A percentile compares a stretch with the other conserved stretches of the same genome.
phyloP scores from a whole-genome alignment of 2,797 vertebrate species.

The Sus cebifrons region DNA sequence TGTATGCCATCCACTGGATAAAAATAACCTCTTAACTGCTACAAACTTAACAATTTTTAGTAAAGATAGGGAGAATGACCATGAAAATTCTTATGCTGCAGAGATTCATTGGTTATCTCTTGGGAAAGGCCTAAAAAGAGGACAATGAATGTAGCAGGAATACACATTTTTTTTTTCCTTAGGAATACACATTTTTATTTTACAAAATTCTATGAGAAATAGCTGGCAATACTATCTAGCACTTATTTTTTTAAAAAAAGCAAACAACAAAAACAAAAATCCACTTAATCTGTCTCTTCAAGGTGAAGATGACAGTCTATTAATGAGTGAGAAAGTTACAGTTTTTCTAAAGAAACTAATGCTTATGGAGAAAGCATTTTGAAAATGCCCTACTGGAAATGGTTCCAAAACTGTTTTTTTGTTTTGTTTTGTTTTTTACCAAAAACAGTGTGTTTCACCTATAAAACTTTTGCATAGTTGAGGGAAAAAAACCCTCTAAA shows the following conservation, averaged over 20 bases:
- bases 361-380: constrained; percentile 28
- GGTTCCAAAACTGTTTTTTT: not conserved
- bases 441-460: constrained; percentile 10
- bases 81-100: constrained; percentile 1
- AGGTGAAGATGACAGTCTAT: not conserved
- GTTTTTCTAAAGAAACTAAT: constrained; percentile 36
- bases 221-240: not conserved
- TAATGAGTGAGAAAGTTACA: not conserved
- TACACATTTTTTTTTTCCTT: not conserved
- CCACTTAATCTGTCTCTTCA: not conserved
- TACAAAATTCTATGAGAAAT: not conserved
- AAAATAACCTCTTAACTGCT: constrained; percentile 19
- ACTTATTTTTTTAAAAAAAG: constrained; percentile 53
- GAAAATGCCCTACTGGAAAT: constrained; percentile 26
- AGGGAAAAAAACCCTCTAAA: constrained; percentile 11
- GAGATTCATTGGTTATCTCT: constrained; percentile 7
- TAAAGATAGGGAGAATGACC: not conserved
- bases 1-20: not conserved
- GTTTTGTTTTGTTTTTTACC: not conserved
- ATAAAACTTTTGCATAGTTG: constrained; percentile 7
- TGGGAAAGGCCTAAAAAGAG: not conserved
- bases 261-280: not conserved
- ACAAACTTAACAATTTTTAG: constrained; percentile 57
- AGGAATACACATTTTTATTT: not conserved
- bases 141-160: not conserved